Evolutionary conservation across 2,888 invertebrate species (phyloP).

Genomic region (Eremobia ochroleuca): DNA sequence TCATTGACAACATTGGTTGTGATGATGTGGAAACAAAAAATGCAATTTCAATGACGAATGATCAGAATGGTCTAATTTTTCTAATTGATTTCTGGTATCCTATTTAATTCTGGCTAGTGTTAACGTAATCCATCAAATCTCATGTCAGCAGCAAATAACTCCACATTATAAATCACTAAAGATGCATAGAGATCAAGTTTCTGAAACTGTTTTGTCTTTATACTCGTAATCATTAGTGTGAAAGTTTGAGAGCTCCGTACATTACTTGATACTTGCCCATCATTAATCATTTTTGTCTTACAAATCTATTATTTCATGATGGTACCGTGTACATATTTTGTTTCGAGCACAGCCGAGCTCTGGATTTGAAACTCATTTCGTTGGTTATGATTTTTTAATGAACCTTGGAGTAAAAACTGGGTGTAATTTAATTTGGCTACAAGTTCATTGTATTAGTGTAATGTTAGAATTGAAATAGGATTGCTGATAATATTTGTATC

Average conservation of each 20-base stretch:
- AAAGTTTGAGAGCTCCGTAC: constrained; percentile 62
- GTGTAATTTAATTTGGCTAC: constrained; percentile 42
- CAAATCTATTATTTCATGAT: constrained; percentile 66
- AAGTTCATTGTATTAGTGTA: constrained; percentile 11
- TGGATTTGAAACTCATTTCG: constrained; percentile 52
- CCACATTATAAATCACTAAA: constrained; percentile 63
- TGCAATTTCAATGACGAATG: neutral
- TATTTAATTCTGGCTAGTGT: neutral
- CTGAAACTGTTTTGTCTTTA: constrained; percentile 67
- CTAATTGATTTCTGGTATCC: neutral
- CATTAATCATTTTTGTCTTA: constrained; percentile 67
- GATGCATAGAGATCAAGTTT: constrained; percentile 64
- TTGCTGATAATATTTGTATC: constrained; percentile 17
- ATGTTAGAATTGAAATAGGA: constrained; percentile 18
- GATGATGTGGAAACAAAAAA: neutral
- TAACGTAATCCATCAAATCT: constrained; percentile 38
- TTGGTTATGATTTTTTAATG: constrained; percentile 41
- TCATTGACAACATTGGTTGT: neutral
- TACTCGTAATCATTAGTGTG: constrained; percentile 69
- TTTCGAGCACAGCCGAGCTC: constrained; percentile 33
- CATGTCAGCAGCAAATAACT: constrained; percentile 48
- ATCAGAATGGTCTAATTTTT: neutral
- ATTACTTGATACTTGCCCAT: constrained; percentile 60
- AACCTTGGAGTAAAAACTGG: constrained; percentile 24
- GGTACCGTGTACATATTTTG: constrained; percentile 50